Percentiles rank a stretch among this genome's conserved stretches.
Conservation (phyloP, 1,140 invertebrate species). For the Schmidtea mediterranea region DNA sequence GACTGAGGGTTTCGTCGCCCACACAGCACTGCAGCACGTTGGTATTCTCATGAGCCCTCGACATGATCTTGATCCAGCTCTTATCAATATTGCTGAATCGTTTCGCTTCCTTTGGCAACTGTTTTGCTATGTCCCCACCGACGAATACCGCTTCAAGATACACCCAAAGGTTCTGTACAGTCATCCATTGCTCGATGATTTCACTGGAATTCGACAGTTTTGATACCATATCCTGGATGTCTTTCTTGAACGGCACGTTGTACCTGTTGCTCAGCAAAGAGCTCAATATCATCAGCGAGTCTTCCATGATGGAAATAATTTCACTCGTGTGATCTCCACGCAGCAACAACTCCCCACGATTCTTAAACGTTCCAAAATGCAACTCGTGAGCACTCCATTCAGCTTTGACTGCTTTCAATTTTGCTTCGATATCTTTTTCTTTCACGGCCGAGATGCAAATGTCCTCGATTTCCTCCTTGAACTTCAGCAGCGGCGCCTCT, state of each 20-base stretch:
- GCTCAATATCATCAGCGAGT: slow-evolving; percentile 75
- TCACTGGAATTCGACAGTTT: slow-evolving; percentile 84
- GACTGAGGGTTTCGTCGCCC: slow-evolving; percentile 65
- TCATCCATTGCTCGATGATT: slow-evolving; percentile 70
- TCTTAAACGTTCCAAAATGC: slow-evolving; percentile 75
- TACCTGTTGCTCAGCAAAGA: slow-evolving; percentile 74
- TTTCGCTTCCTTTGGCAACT: slow-evolving; percentile 40
- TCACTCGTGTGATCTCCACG: slow-evolving; percentile 41
- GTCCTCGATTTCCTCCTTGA: slow-evolving; percentile 92
- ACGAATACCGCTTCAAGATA: slow-evolving; percentile 76
- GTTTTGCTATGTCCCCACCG: slow-evolving; percentile 84
- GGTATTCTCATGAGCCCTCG: slow-evolving; percentile 65
- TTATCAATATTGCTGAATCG: slow-evolving; percentile 81
- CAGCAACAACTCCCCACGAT: slow-evolving; percentile 62
- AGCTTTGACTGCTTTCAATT: slow-evolving; percentile 67
- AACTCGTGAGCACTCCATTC: slow-evolving; percentile 72
- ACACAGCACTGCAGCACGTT: slow-evolving; percentile 81
- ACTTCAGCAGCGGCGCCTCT: slow-evolving; percentile 60
- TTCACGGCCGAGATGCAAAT: slow-evolving; percentile 93
- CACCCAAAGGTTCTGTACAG: slow-evolving; percentile 93
- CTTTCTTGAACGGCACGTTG: slow-evolving; percentile 77
- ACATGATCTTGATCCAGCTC: slow-evolving; percentile 94
- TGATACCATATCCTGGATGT: slow-evolving; percentile 78
- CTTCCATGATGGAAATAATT: slow-evolving; percentile 70
- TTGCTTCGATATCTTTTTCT: slow-evolving; percentile 87